Evolutionary conservation across 2,888 invertebrate genomes (phyloP).

Genomic region (Galeruca laticollis): DNA sequence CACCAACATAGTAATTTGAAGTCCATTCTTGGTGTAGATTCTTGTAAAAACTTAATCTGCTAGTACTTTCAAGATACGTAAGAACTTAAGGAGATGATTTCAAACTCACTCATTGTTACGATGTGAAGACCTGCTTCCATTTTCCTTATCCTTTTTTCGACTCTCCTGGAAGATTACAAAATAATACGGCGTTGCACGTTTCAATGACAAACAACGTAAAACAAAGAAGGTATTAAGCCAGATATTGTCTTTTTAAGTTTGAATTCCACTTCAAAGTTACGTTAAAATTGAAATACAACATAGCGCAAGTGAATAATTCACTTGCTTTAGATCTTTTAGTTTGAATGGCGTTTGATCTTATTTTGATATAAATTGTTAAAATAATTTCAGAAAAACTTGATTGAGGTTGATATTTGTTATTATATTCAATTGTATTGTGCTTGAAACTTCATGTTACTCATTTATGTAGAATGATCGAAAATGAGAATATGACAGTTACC

Average conservation of each 20-base stretch:
- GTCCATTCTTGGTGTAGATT: background rate
- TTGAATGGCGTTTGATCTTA: too few relatives aligned
- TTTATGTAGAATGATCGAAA: too few relatives aligned
- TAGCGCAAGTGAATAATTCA: background rate
- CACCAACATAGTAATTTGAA: too few relatives aligned
- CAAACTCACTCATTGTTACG: conserved; percentile 15
- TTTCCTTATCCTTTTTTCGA: conserved; percentile 26
- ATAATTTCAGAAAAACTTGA: too few relatives aligned
- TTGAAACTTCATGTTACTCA: too few relatives aligned
- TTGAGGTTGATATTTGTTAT: too few relatives aligned
- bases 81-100: conserved; percentile 21
- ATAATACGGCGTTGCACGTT: conserved; percentile 11
- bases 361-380: too few relatives aligned
- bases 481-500: too few relatives aligned
- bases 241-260: background rate
- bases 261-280: background rate
- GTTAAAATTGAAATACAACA: background rate
- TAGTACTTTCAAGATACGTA: background rate
- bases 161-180: conserved; percentile 7
- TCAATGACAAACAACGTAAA: conserved; percentile 3
- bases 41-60: background rate
- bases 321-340: too few relatives aligned
- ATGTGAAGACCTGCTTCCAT: conserved; percentile 11
- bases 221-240: conserved; percentile 13
- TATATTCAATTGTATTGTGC: too few relatives aligned